Evolutionary conservation across 1,140 invertebrate genomes (phyloP).

Genomic region (Trichoplusia ni): DNA sequence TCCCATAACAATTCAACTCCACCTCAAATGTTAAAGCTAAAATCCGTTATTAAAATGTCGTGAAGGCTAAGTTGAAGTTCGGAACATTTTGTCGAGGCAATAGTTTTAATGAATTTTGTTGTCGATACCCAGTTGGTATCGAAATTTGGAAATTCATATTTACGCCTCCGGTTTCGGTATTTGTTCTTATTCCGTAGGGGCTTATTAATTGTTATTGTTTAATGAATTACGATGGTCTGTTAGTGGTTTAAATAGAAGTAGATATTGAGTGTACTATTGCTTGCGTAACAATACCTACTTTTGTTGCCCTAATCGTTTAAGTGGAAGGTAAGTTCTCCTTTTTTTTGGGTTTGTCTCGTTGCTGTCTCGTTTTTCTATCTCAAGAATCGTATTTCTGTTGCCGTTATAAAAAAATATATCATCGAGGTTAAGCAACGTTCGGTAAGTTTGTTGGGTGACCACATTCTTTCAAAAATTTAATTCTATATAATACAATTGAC

Average conservation of each 20-base stretch:
- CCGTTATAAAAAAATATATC: too few species aligned
- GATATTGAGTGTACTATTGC: background rate
- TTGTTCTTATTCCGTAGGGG: background rate
- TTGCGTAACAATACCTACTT: too few species aligned
- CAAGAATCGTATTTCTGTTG: too few species aligned
- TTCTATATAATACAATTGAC: too few species aligned
- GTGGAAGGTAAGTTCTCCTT: too few species aligned
- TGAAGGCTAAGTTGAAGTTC: background rate
- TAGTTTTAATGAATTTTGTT: constrained; percentile 31
- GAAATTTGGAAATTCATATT: background rate
- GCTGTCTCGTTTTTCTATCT: too few species aligned
- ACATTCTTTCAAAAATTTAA: too few species aligned
- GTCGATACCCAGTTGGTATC: background rate
- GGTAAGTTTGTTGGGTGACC: too few species aligned
- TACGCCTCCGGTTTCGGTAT: background rate
- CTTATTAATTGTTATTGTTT: constrained; percentile 4
- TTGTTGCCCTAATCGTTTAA: too few species aligned
- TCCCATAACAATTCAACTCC: background rate
- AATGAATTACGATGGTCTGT: background rate
- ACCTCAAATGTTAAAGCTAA: background rate
- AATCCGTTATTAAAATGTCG: background rate
- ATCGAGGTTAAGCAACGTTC: too few species aligned
- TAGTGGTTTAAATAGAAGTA: background rate
- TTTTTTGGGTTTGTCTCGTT: too few species aligned
- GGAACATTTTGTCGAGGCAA: background rate